These are phyloP conservation scores for Pseudomyrmex flavicornis DNA, from an alignment of 1,140 invertebrate genomes.

Conservation along the genomic window DNA sequence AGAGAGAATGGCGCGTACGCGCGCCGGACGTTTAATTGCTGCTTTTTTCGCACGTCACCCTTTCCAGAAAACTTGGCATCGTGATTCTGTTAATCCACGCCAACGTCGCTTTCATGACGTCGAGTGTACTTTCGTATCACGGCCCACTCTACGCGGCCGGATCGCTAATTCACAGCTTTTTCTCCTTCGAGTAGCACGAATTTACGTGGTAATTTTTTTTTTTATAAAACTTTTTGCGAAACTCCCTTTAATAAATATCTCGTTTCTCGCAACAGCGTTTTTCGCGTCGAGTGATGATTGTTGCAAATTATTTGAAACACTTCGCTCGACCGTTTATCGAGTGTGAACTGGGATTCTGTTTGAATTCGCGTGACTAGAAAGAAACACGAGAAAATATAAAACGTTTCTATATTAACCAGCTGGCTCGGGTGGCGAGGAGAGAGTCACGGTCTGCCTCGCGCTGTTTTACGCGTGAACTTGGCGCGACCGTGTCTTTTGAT, in stretches of 20 bases:
- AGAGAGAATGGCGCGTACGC: background rate
- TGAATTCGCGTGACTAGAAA: too few species aligned
- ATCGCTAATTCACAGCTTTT: constrained; percentile 14
- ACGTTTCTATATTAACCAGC: too few species aligned
- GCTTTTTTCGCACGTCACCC: background rate
- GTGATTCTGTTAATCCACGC: constrained; percentile 32
- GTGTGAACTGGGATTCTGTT: too few species aligned
- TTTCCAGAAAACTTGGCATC: constrained; percentile 7
- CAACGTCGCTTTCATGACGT: constrained; percentile 19
- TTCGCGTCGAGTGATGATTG: too few species aligned
- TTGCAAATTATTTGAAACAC: too few species aligned
- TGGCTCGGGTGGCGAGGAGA: too few species aligned
- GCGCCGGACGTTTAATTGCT: constrained; percentile 22
- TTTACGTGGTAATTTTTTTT: constrained; percentile 1
- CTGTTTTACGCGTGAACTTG: too few species aligned
- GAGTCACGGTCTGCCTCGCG: too few species aligned
- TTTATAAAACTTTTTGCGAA: background rate
- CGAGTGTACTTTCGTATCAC: constrained; percentile 5
- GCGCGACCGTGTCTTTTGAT: background rate
- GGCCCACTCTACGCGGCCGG: background rate
- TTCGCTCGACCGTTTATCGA: too few species aligned
- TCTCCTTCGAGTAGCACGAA: background rate
- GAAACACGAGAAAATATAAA: too few species aligned
- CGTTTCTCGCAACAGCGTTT: too few species aligned
- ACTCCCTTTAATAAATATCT: background rate